Conservation (phyloP, 2,113 vertebrate genomes). For the Lophura nycthemera region DNA sequence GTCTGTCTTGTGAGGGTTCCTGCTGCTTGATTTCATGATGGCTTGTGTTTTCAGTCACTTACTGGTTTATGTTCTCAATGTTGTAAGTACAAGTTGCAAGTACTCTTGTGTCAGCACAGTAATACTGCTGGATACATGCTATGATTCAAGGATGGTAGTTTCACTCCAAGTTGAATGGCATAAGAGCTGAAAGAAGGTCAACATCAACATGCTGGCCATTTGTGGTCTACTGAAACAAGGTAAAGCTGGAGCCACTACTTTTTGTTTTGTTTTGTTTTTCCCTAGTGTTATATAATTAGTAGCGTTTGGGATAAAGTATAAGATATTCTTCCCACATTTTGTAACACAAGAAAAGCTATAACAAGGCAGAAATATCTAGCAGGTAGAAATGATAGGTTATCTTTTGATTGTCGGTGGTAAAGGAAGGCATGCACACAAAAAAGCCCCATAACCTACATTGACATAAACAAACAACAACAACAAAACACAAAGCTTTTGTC, state of each 20-base stretch:
- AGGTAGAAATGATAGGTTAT: neutral
- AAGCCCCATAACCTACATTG: neutral
- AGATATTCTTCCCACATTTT: neutral
- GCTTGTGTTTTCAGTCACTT: neutral
- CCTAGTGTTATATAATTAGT: neutral
- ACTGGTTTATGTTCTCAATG: neutral
- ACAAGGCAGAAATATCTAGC: neutral
- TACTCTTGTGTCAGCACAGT: neutral
- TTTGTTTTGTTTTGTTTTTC: neutral
- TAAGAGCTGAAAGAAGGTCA: neutral
- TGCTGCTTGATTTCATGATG: neutral
- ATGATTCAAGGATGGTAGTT: neutral
- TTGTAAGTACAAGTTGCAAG: neutral
- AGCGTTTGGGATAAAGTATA: neutral
- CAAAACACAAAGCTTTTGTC: neutral
- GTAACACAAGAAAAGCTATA: neutral
- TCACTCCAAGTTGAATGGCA: neutral
- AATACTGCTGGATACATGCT: neutral
- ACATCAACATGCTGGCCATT: neutral
- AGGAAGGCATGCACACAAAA: neutral
- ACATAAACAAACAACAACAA: neutral
- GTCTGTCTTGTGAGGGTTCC: neutral
- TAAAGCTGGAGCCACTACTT: neutral
- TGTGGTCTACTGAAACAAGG: neutral
- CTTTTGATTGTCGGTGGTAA: neutral